phyloP scores from a whole-genome alignment of 2,888 invertebrate genomes.

The Mongoloraphidia duomilia region DNA sequence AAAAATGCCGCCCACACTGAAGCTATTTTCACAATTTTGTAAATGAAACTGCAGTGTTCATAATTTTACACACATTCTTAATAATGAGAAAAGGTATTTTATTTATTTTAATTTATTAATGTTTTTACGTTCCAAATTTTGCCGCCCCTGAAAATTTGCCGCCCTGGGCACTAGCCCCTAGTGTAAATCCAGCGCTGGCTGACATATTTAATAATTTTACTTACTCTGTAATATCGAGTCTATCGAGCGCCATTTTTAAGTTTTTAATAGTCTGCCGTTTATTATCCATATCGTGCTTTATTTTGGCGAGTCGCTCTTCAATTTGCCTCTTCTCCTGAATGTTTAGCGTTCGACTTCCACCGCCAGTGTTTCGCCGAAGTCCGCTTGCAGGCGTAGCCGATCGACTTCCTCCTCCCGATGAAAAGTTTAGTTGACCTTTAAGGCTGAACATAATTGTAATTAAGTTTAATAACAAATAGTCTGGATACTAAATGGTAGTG shows the following conservation, averaged over 20 bases:
- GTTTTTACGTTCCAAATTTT: too few species aligned
- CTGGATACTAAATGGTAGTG: too few species aligned
- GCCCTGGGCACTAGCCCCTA: too few species aligned
- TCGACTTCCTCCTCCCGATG: slow-evolving; percentile 37
- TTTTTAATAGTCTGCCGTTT: slow-evolving; percentile 68
- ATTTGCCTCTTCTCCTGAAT: slow-evolving; percentile 42
- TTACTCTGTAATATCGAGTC: slow-evolving; percentile 80
- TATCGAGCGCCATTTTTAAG: slow-evolving; percentile 62
- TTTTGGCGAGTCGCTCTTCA: slow-evolving; percentile 42
- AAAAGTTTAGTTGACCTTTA: slow-evolving; percentile 51
- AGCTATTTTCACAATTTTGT: too few species aligned
- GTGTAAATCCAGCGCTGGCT: too few species aligned
- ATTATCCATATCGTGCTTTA: slow-evolving; percentile 57
- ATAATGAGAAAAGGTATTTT: too few species aligned
- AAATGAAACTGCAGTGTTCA: too few species aligned
- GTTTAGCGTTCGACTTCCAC: slow-evolving; percentile 23
- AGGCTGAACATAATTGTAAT: slow-evolving; percentile 27
- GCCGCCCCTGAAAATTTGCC: too few species aligned
- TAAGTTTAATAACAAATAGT: too few species aligned
- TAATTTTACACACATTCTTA: too few species aligned
- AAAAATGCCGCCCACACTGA: too few species aligned
- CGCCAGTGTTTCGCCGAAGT: slow-evolving; percentile 13
- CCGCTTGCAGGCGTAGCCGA: slow-evolving; percentile 24
- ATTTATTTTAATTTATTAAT: too few species aligned
- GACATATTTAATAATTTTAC: slow-evolving; percentile 21